Base-by-base conservation (phyloP, 1,140 invertebrate genomes). In the Brachionus koreanus region DNA sequence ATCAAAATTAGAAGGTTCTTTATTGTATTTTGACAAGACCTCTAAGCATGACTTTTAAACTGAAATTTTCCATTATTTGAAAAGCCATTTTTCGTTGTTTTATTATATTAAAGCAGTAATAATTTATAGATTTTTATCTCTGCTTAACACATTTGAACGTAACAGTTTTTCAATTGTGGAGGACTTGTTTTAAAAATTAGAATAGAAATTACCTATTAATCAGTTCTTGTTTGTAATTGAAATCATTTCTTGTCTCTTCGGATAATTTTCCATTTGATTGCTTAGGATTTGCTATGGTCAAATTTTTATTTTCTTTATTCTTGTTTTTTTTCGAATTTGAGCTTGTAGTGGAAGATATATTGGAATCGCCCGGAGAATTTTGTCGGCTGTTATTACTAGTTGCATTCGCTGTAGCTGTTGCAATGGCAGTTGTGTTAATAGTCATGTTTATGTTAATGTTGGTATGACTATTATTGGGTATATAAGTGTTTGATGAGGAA, bases 161-260 rank as follows among this genome's bases (percentile, higher is more conserved):
- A n/a, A n/a, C n/a, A n/a, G n/a, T n/a, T n/a, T n/a, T n/a, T n/a
- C n/a, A n/a, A n/a, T n/a, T n/a, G n/a, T n/a, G n/a, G n/a, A n/a
- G n/a, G n/a, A n/a, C n/a, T n/a, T n/a, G n/a, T n/a, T n/a, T n/a
- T n/a, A n/a, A n/a, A n/a, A n/a, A n/a, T n/a, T n/a, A n/a, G n/a
- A n/a, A n/a, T 35, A 46, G 13, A 19, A 79, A 67, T 83, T 85
- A 84, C 85, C 82, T 84, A 85, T 85, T 37, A 25, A 74, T 74
- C 1, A 46, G 25, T 12, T 25, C 69, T 46, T 74, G 39, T 85
- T 85, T 52, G 83, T 74, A 72, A 65, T 83, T 25, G 42, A 75
- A 39, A 82, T 76, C 83, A 84, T 83, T 72, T 82, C 84, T 23
- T 82, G 13, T 33, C 9, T 39, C 46, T 1, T 43, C 39, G 43